These are phyloP conservation scores for Telenomus remus DNA, from an alignment of 1,140 invertebrate genomes.

Conservation along the genomic window DNA sequence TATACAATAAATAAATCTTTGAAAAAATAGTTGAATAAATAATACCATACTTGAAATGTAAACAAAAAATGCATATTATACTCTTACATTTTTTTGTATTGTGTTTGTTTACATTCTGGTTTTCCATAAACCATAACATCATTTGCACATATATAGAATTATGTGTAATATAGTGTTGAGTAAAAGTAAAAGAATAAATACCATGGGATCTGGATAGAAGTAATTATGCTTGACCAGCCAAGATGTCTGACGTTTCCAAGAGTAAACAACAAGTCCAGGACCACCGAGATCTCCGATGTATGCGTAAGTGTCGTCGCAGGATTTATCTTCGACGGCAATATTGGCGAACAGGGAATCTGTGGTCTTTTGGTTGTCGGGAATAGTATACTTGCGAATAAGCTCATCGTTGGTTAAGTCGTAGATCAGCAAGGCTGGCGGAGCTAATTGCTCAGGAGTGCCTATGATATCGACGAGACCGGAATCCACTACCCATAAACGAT, in stretches of 20 bases:
- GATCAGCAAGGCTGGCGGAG: conserved; percentile 79
- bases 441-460: conserved; percentile 74
- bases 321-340: conserved; percentile 82
- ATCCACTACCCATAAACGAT: conserved; percentile 85
- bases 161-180: no score
- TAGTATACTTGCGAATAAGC: conserved; percentile 78
- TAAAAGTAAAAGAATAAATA: conserved; percentile 26
- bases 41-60: no score
- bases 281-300: conserved; percentile 81
- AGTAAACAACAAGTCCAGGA: conserved; percentile 82
- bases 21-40: no score
- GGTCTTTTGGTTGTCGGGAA: conserved; percentile 80
- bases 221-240: conserved; percentile 83
- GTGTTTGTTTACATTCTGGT: no score
- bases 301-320: conserved; percentile 81
- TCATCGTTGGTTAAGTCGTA: conserved; percentile 85
- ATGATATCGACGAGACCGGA: conserved; percentile 81
- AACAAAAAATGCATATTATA: no score
- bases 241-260: conserved; percentile 79
- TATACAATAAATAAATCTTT: no score
- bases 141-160: no score
- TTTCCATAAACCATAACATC: no score
- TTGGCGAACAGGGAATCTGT: conserved; percentile 84
- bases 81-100: no score
- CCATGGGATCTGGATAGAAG: conserved; percentile 82